Percentiles rank a stretch among this genome's conserved stretches.
Conservation (phyloP, 2,113 vertebrate genomes). For the Trochalopteron elliotii region DNA sequence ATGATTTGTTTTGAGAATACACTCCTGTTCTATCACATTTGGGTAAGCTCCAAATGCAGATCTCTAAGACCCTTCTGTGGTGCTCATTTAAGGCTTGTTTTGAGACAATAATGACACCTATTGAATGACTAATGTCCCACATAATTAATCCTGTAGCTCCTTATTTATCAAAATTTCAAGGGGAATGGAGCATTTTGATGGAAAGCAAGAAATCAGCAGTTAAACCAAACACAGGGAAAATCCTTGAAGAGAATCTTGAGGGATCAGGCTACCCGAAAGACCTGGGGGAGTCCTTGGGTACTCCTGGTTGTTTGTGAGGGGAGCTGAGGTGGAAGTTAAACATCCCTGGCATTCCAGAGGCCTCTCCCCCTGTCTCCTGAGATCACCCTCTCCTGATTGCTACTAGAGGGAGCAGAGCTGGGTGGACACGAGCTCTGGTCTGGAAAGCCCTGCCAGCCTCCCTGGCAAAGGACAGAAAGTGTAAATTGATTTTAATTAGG, state of each 20-base stretch:
- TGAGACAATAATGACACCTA: slow-evolving; percentile 34
- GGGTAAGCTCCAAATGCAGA: background rate
- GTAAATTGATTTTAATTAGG: slow-evolving; percentile 39
- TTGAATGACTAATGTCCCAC: slow-evolving; percentile 32
- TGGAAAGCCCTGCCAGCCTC: background rate
- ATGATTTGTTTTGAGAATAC: background rate
- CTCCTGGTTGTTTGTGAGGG: background rate
- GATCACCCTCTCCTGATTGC: accelerated
- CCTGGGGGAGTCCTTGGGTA: background rate
- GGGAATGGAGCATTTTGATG: background rate
- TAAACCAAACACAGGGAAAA: background rate
- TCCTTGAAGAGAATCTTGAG: background rate
- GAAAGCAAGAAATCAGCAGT: background rate
- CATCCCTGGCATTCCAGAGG: accelerated
- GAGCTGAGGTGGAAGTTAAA: background rate
- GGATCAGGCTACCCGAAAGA: background rate
- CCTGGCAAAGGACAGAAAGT: background rate
- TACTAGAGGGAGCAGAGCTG: background rate
- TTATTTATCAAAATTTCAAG: slow-evolving; percentile 32
- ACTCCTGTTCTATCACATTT: background rate
- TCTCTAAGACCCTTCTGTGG: background rate
- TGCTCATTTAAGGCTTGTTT: slow-evolving; percentile 23
- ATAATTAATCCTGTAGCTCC: slow-evolving; percentile 10
- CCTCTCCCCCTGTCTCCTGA: background rate
- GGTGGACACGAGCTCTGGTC: background rate